phyloP scores from a whole-genome alignment of 2,888 invertebrate genomes.

The Hyles lineata region DNA sequence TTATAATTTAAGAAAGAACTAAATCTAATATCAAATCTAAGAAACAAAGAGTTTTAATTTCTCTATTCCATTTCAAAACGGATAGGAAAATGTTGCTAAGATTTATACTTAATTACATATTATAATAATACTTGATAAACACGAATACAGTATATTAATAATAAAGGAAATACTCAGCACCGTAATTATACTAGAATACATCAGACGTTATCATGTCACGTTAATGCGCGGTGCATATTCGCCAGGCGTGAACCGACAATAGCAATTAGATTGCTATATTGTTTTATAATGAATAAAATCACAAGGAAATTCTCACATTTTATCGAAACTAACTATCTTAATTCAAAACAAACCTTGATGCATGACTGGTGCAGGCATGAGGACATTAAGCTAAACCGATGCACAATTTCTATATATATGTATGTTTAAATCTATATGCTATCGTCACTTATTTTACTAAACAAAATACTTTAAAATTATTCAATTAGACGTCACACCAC shows the following conservation, averaged over 20 bases:
- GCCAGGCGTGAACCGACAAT: slow-evolving; percentile 1
- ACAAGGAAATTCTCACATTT: slow-evolving; percentile 23
- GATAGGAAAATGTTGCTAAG: too few relatives aligned
- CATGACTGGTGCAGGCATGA: not conserved
- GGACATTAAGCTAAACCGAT: not conserved
- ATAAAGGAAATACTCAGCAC: not conserved
- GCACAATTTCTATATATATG: too few relatives aligned
- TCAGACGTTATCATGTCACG: slow-evolving; percentile 1
- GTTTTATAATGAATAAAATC: slow-evolving; percentile 16
- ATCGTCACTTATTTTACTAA: too few relatives aligned
- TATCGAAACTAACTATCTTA: not conserved
- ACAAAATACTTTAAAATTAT: too few relatives aligned
- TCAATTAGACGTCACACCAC: too few relatives aligned
- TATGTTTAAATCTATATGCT: too few relatives aligned
- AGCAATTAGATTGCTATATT: not conserved
- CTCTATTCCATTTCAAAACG: too few relatives aligned
- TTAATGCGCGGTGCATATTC: not conserved
- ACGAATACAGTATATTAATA: not conserved
- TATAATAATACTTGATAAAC: too few relatives aligned
- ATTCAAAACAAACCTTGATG: not conserved
- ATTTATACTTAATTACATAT: too few relatives aligned
- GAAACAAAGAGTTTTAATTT: too few relatives aligned
- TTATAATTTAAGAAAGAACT: too few relatives aligned
- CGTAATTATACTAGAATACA: not conserved
- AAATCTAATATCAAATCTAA: too few relatives aligned